Percentiles rank a stretch among this genome's conserved stretches.
These are phyloP conservation scores for Temnothorax curvispinosus DNA, from an alignment of 1,140 invertebrate species.

Conservation along the genomic window DNA sequence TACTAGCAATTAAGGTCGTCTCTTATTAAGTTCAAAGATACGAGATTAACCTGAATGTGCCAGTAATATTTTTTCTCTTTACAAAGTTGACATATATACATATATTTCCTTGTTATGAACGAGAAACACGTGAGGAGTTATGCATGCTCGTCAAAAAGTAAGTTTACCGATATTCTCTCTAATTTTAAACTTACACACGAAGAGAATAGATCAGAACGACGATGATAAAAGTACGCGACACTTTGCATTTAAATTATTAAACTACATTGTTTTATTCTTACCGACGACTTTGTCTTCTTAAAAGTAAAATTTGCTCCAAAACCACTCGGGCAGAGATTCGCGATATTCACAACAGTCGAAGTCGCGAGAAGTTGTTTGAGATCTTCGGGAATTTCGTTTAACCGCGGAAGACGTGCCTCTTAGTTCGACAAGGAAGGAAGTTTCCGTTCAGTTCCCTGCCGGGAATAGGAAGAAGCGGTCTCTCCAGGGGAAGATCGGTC, in stretches of 20 bases:
- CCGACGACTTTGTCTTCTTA: constrained; percentile 3
- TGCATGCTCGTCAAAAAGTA: constrained; percentile 2
- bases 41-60: constrained; percentile 21
- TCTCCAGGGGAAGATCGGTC: constrained; percentile 5
- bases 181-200: background rate
- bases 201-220: background rate
- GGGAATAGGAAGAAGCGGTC: background rate
- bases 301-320: background rate
- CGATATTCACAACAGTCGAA: background rate
- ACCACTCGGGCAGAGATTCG: background rate
- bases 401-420: constrained; percentile 1
- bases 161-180: background rate
- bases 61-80: constrained; percentile 20
- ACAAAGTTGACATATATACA: background rate
- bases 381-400: background rate
- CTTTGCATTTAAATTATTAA: constrained; percentile 10
- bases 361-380: background rate
- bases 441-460: background rate
- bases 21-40: constrained; percentile 30
- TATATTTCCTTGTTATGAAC: constrained; percentile 12
- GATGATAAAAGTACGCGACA: background rate
- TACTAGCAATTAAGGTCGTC: constrained; percentile 38
- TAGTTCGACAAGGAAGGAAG: background rate
- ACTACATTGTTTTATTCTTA: constrained; percentile 32
- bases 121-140: constrained; percentile 23